Evolutionary conservation across 2,888 invertebrate species (phyloP).

Genomic region (Melinaea marsaeus): DNA sequence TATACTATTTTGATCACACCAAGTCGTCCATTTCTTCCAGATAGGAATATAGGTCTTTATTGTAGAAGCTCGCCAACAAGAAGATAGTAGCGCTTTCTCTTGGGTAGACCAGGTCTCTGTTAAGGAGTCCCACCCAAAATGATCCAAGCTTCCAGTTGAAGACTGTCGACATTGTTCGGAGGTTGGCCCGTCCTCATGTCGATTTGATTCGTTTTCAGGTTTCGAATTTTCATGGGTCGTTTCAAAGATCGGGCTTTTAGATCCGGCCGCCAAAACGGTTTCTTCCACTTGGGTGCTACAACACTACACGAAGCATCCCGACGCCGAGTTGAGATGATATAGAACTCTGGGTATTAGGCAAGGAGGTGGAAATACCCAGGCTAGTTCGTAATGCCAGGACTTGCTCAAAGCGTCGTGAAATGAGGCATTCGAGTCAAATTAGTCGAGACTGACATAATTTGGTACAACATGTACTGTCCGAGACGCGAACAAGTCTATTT

Average conservation of each 20-base stretch:
- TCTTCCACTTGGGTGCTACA: conserved; percentile 18
- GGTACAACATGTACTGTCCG: conserved; percentile 19
- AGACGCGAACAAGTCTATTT: conserved; percentile 30
- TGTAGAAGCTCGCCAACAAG: conserved; percentile 24
- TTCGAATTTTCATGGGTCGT: conserved; percentile 15
- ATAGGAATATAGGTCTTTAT: conserved; percentile 15
- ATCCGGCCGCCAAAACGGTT: conserved; percentile 24
- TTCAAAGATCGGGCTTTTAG: conserved; percentile 13
- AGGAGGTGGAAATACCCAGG: conserved; percentile 17
- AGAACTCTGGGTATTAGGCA: conserved; percentile 3
- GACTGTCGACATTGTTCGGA: conserved; percentile 18
- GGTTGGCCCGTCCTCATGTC: conserved; percentile 19
- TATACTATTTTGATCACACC: conserved; percentile 9
- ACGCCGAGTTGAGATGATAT: conserved; percentile 23
- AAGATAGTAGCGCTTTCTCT: conserved; percentile 20
- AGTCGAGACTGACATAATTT: conserved; percentile 21
- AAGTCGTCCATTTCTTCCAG: conserved; percentile 17
- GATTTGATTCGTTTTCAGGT: conserved; percentile 20
- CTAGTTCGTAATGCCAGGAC: conserved; percentile 16
- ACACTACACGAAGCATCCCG: conserved; percentile 14
- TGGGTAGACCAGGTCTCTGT: conserved; percentile 14
- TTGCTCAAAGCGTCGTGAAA: conserved; percentile 21
- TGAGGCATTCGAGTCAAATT: conserved; percentile 11
- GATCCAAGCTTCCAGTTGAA: conserved; percentile 23
- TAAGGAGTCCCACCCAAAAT: conserved; percentile 29